Conservation (phyloP, 2,113 vertebrate genomes). For the Synchiropus splendidus region DNA sequence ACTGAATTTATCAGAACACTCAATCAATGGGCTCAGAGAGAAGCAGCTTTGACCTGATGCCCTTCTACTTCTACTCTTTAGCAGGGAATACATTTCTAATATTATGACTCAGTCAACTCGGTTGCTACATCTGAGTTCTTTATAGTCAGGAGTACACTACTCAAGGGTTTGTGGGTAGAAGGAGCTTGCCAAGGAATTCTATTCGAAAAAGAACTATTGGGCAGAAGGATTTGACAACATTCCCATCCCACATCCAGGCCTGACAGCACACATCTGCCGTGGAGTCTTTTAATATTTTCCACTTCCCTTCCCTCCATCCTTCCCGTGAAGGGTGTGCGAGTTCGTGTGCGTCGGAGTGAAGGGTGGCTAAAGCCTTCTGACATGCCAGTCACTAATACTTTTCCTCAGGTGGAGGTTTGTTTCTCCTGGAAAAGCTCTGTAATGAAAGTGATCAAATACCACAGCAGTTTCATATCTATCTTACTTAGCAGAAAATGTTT, state of each 20-base stretch:
- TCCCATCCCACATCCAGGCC: constrained; percentile 11
- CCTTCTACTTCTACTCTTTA: no score
- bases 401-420: constrained; percentile 47
- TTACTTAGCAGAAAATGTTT: constrained; percentile 67
- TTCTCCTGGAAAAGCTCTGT: constrained; percentile 37
- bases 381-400: constrained; percentile 58
- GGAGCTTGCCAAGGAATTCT: constrained; percentile 4
- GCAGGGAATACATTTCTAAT: no score
- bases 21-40: no score
- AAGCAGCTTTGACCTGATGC: no score
- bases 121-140: no score
- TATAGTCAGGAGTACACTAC: no score
- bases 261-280: constrained; percentile 43
- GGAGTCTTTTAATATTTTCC: constrained; percentile 55
- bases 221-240: constrained; percentile 9
- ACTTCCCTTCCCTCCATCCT: constrained; percentile 27
- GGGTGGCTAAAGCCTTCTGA: no score
- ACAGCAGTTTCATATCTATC: constrained; percentile 56
- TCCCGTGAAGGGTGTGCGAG: constrained; percentile 6
- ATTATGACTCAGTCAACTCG: no score
- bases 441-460: constrained; percentile 69
- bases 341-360: no score
- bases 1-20: no score
- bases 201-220: constrained; percentile 6
- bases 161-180: no score